Conservation (phyloP, 2,113 vertebrate genomes). For the Osmerus mordax region DNA sequence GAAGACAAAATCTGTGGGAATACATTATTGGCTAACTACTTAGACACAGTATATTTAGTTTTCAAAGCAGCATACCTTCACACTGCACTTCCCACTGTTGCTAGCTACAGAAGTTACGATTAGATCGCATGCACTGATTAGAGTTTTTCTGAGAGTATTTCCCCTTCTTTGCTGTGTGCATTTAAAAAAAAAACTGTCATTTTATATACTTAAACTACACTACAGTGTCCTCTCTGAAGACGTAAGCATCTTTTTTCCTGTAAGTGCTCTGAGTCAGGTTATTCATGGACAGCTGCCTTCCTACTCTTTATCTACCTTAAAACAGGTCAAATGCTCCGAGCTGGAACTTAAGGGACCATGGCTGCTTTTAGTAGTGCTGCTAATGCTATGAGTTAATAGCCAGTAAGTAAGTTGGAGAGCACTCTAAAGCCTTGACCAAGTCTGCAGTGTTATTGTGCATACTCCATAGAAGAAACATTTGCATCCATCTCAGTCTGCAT, state of each 20-base stretch:
- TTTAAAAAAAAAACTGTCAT: not conserved
- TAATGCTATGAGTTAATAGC: constrained; percentile 16
- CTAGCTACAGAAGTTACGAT: too few relatives aligned
- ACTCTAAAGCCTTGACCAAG: constrained; percentile 1
- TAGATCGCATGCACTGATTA: not conserved
- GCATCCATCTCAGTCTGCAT: not conserved
- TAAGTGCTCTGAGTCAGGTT: not conserved
- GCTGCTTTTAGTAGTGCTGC: constrained; percentile 14
- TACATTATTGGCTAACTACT: too few relatives aligned
- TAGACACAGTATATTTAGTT: too few relatives aligned
- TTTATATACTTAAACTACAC: not conserved
- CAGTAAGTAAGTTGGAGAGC: constrained; percentile 10
- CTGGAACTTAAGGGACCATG: not conserved
- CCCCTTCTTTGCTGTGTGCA: not conserved
- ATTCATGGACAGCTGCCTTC: not conserved
- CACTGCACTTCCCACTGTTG: too few relatives aligned
- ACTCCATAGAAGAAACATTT: not conserved
- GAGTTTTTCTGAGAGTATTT: not conserved
- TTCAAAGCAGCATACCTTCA: too few relatives aligned
- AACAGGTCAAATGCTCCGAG: not conserved
- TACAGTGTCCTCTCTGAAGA: not conserved
- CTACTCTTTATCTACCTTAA: not conserved
- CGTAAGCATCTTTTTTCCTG: not conserved
- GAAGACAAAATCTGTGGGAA: too few relatives aligned
- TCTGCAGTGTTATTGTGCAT: not conserved